Evolutionary conservation across 2,797 vertebrate species (phyloP).

Genomic region (Scolopax rusticola): DNA sequence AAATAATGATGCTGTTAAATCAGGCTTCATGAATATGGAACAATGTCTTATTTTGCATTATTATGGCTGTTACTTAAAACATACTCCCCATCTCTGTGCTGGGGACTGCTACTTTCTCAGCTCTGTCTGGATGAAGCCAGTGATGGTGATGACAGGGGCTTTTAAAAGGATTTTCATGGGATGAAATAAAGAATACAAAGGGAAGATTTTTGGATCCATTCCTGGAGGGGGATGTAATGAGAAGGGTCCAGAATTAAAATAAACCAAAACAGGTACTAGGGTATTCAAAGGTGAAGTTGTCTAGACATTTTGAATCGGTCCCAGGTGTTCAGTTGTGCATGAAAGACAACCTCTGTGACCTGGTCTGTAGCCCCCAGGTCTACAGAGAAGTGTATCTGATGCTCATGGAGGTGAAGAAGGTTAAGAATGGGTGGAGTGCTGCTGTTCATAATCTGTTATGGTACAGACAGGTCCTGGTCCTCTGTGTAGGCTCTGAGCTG

Average conservation of each 20-base stretch:
- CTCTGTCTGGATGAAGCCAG: not conserved
- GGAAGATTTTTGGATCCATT: not conserved
- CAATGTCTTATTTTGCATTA: constrained; percentile 74
- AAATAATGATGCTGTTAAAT: constrained; percentile 78
- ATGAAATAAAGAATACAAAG: constrained; percentile 16
- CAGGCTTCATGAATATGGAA: constrained; percentile 79
- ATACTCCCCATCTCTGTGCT: constrained; percentile 29
- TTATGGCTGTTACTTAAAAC: constrained; percentile 72
- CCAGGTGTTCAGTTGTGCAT: not conserved
- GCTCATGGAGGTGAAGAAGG: not conserved
- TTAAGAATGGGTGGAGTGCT: not conserved
- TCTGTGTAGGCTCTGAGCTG: not conserved
- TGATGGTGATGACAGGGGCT: not conserved
- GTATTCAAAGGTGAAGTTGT: not conserved
- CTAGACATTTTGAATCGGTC: not conserved
- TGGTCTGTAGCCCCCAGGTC: not conserved
- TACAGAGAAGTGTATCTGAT: not conserved
- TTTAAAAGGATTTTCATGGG: constrained; percentile 37
- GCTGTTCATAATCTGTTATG: not conserved
- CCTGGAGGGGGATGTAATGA: not conserved
- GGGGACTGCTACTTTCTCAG: constrained; percentile 34
- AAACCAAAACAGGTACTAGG: not conserved
- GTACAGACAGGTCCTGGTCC: not conserved
- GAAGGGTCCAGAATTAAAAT: constrained; percentile 4
- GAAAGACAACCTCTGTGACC: not conserved